Evolutionary conservation across 2,797 vertebrate species (phyloP).

Genomic region (Trachurus trachurus): DNA sequence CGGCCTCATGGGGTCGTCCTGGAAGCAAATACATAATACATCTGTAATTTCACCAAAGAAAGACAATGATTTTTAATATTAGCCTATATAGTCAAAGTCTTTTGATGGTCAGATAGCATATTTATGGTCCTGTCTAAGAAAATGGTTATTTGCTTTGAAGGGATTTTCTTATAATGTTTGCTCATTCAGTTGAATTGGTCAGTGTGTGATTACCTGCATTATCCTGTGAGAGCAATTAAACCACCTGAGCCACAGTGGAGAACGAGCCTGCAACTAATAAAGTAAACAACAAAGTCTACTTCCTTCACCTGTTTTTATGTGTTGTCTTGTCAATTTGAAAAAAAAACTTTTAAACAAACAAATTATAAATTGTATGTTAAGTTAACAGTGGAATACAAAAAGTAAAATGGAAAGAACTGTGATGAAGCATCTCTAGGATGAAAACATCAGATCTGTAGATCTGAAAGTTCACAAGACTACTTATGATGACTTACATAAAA

Average conservation of each 20-base stretch:
- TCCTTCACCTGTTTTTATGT: background rate
- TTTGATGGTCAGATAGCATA: background rate
- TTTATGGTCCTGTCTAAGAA: too few species aligned
- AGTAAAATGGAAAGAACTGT: too few species aligned
- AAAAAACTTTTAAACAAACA: too few species aligned
- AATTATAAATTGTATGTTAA: too few species aligned
- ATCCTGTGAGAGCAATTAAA: constrained; percentile 11
- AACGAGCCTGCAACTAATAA: background rate
- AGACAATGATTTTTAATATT: background rate
- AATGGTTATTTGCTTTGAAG: background rate
- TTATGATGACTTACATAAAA: too few species aligned
- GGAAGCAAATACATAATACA: background rate
- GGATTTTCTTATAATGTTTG: background rate
- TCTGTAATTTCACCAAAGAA: background rate
- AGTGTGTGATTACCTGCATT: background rate
- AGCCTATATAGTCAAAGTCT: background rate
- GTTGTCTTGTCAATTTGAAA: background rate
- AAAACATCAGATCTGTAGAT: too few species aligned
- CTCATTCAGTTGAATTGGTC: background rate
- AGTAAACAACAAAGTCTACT: background rate
- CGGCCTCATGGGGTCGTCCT: background rate
- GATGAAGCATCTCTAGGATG: too few species aligned
- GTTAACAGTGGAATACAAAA: too few species aligned
- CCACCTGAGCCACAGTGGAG: background rate
- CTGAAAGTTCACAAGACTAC: too few species aligned